A percentile compares a stretch with the other conserved stretches of the same genome.
Evolutionary conservation across 2,888 invertebrate genomes (phyloP).

Genomic region (Neuroscelio doddi): DNA sequence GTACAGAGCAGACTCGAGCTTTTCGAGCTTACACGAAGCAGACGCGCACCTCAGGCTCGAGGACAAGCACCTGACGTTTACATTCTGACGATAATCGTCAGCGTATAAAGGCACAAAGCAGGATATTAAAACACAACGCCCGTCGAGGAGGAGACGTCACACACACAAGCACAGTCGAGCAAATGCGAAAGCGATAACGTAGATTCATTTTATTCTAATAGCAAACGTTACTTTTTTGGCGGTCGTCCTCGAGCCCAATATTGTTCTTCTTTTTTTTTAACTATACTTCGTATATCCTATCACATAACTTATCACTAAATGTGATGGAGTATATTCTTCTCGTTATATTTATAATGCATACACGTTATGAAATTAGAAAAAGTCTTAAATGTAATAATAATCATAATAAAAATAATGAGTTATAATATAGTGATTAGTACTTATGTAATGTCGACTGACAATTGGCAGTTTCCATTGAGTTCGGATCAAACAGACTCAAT

Average conservation of each 20-base stretch:
- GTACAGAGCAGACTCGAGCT: constrained; percentile 70
- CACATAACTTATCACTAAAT: constrained; percentile 47
- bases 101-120: constrained; percentile 45
- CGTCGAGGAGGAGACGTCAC: constrained; percentile 43
- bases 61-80: constrained; percentile 69
- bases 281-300: constrained; percentile 24
- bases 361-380: constrained; percentile 53
- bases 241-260: constrained; percentile 72
- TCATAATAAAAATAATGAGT: constrained; percentile 38
- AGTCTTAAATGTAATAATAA: constrained; percentile 41
- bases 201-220: constrained; percentile 34
- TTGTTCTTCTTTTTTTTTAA: constrained; percentile 50
- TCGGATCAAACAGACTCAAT: constrained; percentile 54
- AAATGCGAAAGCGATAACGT: constrained; percentile 40
- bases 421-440: constrained; percentile 38
- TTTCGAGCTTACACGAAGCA: constrained; percentile 63
- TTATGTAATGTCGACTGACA: constrained; percentile 42
- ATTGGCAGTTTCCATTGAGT: constrained; percentile 69
- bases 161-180: constrained; percentile 43
- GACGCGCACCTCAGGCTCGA: constrained; percentile 70
- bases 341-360: constrained; percentile 58
- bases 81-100: constrained; percentile 59
- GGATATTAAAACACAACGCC: constrained; percentile 59
- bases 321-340: constrained; percentile 40
- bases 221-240: constrained; percentile 44